These are phyloP conservation scores for Scelioninae gen. 1 DNA, from an alignment of 2,888 invertebrate genomes.

Conservation along the genomic window DNA sequence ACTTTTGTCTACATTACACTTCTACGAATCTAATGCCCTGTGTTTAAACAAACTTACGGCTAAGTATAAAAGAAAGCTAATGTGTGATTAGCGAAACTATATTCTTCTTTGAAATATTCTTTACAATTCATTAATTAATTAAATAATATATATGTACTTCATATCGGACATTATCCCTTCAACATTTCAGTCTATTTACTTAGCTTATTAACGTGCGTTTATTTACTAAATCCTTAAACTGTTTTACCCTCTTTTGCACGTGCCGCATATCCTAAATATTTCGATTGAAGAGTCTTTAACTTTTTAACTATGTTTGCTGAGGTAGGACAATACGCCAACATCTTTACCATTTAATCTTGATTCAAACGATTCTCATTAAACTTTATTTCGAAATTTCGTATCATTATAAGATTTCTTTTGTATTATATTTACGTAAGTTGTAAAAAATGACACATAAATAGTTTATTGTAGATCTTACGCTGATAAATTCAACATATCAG, in stretches of 20 bases:
- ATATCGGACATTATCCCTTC: conserved; percentile 13
- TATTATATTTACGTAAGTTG: too few relatives aligned
- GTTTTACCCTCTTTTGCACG: conserved; percentile 12
- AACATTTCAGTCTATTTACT: conserved; percentile 25
- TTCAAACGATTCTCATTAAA: conserved; percentile 5
- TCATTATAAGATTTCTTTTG: too few relatives aligned
- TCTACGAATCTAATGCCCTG: conserved; percentile 15
- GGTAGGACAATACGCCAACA: conserved; percentile 9
- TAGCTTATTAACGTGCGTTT: conserved; percentile 27
- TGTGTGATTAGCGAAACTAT: conserved; percentile 11
- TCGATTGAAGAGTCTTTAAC: conserved; percentile 6
- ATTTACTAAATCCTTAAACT: conserved; percentile 22
- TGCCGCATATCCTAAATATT: conserved; percentile 11
- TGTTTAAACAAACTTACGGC: conserved; percentile 4
- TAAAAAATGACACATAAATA: too few relatives aligned
- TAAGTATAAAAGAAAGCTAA: conserved; percentile 2
- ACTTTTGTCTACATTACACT: conserved; percentile 16
- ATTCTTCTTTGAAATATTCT: not conserved
- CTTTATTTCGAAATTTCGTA: not conserved
- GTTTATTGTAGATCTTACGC: too few relatives aligned
- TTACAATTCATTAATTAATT: conserved; percentile 11
- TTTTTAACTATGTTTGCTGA: conserved; percentile 15
- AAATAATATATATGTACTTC: not conserved
- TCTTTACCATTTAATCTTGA: conserved; percentile 12
- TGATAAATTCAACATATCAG: too few relatives aligned